Evolutionary conservation across 1,140 invertebrate species (phyloP), one percentile per base, ranked within the genome.

Genomic region (Mercenaria mercenaria): DNA sequence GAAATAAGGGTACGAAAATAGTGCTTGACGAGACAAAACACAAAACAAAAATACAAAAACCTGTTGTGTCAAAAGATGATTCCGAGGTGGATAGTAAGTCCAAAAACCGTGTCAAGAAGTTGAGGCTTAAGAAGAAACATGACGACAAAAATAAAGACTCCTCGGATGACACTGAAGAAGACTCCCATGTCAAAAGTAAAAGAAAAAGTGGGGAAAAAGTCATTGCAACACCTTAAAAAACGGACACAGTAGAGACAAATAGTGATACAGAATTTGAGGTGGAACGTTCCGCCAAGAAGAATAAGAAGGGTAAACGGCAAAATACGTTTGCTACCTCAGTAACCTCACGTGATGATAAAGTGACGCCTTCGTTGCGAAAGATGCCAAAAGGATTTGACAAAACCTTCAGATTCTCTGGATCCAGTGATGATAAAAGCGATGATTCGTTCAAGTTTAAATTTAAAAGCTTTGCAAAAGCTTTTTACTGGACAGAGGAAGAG

Each of bases 361-460:
- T 23, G 11, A 32, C 10, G 8, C 23, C 29, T n/a, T 77, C 74
- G 11, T 50, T 47, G 37, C 37, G 39, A n/a, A n/a, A n/a, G n/a
- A n/a, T n/a, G n/a, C n/a, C n/a, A n/a, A n/a, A n/a, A n/a, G n/a
- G n/a, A n/a, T n/a, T n/a, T n/a, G n/a, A n/a, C n/a, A n/a, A n/a
- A n/a, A n/a, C n/a, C n/a, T n/a, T n/a, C n/a, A n/a, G n/a, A n/a
- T n/a, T n/a, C n/a, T n/a, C n/a, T n/a, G n/a, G n/a, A n/a, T n/a
- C n/a, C n/a, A n/a, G n/a, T n/a, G 74, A 77, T 77, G 26, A 13
- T 3, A 47, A 77, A 26, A 41, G 41, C 8, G 74, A 77, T 52
- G 39, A 77, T 29, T 77, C 74, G 11, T 56, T 80, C 23, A 80
- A 56, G 18, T 52, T 80, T 11, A 52, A 80, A 34, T 80, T 80